Percentiles rank a stretch among this genome's conserved stretches.
These are phyloP conservation scores for Asarcornis scutulata DNA, from an alignment of 2,113 vertebrate species.

Conservation along the genomic window DNA sequence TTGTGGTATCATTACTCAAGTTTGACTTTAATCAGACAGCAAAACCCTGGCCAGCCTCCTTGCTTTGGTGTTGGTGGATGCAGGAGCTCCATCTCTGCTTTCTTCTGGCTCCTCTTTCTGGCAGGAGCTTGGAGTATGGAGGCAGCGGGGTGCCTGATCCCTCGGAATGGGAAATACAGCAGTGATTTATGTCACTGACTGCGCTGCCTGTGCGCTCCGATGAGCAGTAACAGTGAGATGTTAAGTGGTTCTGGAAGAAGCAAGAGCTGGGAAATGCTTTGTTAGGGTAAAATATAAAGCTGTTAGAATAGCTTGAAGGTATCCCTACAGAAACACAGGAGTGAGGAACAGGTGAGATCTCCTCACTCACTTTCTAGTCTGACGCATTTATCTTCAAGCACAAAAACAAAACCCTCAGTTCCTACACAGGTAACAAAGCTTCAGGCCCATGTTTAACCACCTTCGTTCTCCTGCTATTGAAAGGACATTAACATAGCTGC, in stretches of 20 bases:
- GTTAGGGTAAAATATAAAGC: neutral
- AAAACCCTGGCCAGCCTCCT: neutral
- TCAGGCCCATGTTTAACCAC: neutral
- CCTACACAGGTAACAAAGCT: neutral
- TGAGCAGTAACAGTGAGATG: neutral
- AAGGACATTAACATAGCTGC: neutral
- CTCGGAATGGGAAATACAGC: accelerated
- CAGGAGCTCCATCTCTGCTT: neutral
- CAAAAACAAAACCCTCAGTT: neutral
- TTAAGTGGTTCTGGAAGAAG: neutral
- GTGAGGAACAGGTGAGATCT: neutral
- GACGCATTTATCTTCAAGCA: neutral
- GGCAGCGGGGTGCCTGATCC: neutral
- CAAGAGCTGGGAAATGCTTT: neutral
- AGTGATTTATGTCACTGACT: neutral
- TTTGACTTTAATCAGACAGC: neutral
- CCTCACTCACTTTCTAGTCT: neutral
- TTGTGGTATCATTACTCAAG: neutral
- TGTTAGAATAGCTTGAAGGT: neutral
- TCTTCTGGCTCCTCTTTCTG: neutral
- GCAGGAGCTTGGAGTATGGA: neutral
- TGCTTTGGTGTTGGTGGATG: neutral
- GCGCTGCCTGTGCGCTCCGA: accelerated
- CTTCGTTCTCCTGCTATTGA: neutral
- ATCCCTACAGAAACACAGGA: neutral